Evolutionary conservation across 2,888 invertebrate genomes (phyloP), one percentile per base, ranked within the genome.

Genomic region (Acrocyrtus sp.): DNA sequence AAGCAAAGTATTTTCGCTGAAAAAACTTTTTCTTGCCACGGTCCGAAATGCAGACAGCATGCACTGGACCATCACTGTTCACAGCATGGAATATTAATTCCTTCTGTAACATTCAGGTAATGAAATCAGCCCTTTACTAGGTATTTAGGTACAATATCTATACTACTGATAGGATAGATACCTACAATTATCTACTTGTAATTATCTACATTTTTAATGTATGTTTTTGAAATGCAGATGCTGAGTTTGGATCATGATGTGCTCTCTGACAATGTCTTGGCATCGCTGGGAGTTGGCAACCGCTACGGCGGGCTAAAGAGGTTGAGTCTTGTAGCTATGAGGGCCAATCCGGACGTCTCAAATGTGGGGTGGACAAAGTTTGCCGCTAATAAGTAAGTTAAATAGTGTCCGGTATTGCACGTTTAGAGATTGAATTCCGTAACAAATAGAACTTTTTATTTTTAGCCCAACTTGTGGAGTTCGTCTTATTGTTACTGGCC

Each of bases 201-300:
- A n/a, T n/a, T n/a, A n/a, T n/a, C n/a, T n/a, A n/a, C n/a, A n/a
- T n/a, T n/a, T n/a, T n/a, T n/a, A n/a, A n/a, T n/a, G n/a, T 56
- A 24, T 15, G 19, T 39, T 65, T 43, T 50, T 41, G 19, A 21
- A 21, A 56, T 58, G 21, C 50, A 81, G 81, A 78, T 77, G 73
- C 66, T 81, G 51, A 78, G 79, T 60, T 68, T 81, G 47, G 78
- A 79, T 58, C 78, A 81, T 67, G 78, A 80, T 39, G 61, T 72
- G 26, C 51, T 81, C 45, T 77, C 77, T 34, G 78, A 81, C 56
- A 66, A 73, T 34, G 56, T 81, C 39, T 69, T 81, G 48, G 70
- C 73, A 19, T 74, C 62, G 22, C 39, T 78, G 10, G 78, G 80
- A 19, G 50, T 39, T 41, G 74, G 53, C 10, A 78, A 69, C 41